Evolutionary conservation across 2,797 vertebrate genomes (phyloP).

Genomic region (Lagorchestes hirsutus): DNA sequence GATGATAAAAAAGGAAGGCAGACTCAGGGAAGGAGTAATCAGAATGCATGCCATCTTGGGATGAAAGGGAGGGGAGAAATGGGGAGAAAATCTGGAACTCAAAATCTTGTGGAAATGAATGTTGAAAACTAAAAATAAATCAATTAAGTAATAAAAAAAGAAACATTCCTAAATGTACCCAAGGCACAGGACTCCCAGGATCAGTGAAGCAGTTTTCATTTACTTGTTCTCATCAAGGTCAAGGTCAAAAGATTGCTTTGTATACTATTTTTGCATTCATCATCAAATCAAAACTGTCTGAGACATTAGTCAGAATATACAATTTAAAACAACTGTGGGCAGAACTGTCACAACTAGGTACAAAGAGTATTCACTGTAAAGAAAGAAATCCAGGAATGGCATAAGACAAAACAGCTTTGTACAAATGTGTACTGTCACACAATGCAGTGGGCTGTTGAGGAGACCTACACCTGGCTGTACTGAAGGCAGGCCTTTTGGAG

Average conservation of each 20-base stretch:
- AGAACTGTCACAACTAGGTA: neutral
- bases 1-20: too few species aligned
- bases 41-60: too few species aligned
- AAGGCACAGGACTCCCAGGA: neutral
- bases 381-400: neutral
- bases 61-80: too few species aligned
- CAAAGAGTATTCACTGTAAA: too few species aligned
- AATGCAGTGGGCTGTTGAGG: neutral
- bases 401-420: neutral
- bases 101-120: too few species aligned
- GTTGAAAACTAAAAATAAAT: too few species aligned
- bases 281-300: conserved; percentile 41
- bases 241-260: conserved; percentile 35
- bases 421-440: too few species aligned
- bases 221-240: conserved; percentile 12
- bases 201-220: neutral
- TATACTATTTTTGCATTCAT: conserved; percentile 38
- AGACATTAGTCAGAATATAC: neutral
- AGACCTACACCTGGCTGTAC: neutral
- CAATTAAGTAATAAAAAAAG: too few species aligned
- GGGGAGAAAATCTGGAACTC: too few species aligned
- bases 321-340: neutral
- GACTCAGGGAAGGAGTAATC: too few species aligned
- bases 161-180: neutral
- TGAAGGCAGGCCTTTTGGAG: neutral